Evolutionary conservation across 1,140 invertebrate genomes (phyloP), one percentile per base, ranked within the genome.

Genomic region (Drosophila willistoni): DNA sequence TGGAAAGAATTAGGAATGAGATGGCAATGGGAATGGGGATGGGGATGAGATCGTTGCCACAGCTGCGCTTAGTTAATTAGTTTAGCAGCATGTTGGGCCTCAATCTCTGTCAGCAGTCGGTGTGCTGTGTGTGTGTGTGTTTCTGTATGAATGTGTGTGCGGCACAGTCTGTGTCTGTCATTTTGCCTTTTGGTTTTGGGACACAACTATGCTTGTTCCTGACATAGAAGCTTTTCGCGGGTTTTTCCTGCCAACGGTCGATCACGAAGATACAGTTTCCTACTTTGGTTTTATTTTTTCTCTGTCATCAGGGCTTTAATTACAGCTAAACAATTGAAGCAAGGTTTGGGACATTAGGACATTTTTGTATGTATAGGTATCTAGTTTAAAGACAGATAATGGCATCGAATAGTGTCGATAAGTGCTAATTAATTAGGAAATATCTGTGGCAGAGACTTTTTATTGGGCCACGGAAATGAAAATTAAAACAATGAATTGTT

Each of bases 41-140:
- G 60, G 22, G 19, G 39, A 62, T 62, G 60, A 39, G 56, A 19
- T 9, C 62, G 74, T 68, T n/a, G 74, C 71, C 75, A 61, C 70
- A 80, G 73, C 64, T 77, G 84, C 71, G 83, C 83, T 87, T 87
- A 87, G 84, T 87, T 87, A 87, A 87, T 87, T 87, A 89, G 84
- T 87, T 87, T 87, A 89, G 84, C 77, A 89, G 81, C 72, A 71
- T 77, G 76, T 65, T 61, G 66, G 68, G 39, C 64, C 65, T 41
- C 19, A 64, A 62, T 62, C 36, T 39, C 41, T 14, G 39, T 42
- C 33, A 22, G 60, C 44, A 14, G 63, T 39, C 22, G 19, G 66
- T 70, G 68, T 47, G 62, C 56, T 65, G 66, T 36, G 56, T 61
- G 55, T 69, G 60, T 68, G 54, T 69, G 67, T 42, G 63, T 25